Evolutionary conservation across 2,797 vertebrate genomes (phyloP).

Genomic region (Acropternis orthonyx): DNA sequence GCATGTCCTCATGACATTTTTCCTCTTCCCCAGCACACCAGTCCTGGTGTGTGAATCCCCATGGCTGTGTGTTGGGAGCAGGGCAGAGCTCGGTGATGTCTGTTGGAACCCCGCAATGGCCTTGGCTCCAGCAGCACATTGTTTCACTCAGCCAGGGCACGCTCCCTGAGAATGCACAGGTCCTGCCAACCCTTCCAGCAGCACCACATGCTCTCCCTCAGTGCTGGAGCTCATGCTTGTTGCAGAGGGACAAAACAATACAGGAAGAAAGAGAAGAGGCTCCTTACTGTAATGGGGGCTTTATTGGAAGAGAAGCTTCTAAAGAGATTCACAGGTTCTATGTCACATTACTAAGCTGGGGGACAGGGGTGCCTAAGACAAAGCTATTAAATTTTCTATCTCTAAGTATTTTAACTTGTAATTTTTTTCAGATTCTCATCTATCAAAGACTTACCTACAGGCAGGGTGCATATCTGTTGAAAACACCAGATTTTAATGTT

Average conservation of each 20-base stretch:
- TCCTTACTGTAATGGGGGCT: background rate
- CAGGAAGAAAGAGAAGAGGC: background rate
- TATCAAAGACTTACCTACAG: background rate
- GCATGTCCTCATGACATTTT: background rate
- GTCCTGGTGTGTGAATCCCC: background rate
- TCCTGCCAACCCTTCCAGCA: background rate
- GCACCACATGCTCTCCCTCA: fast-evolving
- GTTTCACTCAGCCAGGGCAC: background rate
- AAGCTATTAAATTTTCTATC: background rate
- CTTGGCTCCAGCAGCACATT: background rate
- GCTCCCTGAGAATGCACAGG: fast-evolving
- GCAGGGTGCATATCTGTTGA: background rate
- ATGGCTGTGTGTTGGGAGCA: fast-evolving
- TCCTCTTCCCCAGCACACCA: background rate
- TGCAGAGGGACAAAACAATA: fast-evolving
- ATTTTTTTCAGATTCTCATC: background rate
- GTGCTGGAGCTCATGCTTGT: fast-evolving
- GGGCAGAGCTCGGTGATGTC: background rate
- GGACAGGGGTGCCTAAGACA: background rate
- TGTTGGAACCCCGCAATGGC: background rate
- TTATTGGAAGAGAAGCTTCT: background rate
- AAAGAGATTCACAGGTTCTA: background rate
- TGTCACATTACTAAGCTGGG: background rate
- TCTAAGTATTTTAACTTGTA: background rate
- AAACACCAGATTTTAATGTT: background rate